Base-by-base conservation (phyloP, 2,113 vertebrate species). In the Leucosticte australis region DNA sequence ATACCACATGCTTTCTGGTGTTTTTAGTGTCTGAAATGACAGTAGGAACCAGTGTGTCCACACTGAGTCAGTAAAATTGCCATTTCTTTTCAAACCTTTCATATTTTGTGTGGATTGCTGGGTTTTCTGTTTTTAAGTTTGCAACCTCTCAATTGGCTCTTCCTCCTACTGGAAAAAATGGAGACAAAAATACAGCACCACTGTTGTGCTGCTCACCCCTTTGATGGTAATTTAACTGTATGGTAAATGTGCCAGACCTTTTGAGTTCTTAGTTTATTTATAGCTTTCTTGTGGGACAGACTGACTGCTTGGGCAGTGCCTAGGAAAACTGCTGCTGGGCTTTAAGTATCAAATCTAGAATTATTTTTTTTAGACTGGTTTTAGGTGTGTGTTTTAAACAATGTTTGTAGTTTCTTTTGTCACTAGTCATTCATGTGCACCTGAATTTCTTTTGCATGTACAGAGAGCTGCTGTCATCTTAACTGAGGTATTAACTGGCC, bases 181-280 rank as follows among this genome's bases (percentile, higher is more conserved):
- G 12, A 49, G 56, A 62, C 31, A 83, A 31, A 59, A 71, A 27
- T 7, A 9, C 41, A 63, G 16, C 13, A 53, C 15, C 15, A 14
- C 17, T 13, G 10, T 56, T 52, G 47, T 84, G 7, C 22, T 80
- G 62, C 23, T 62, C 37, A 11, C 2, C 6, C 2, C 24, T 59
- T 57, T 65, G 30, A 7, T 55, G n/a, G 41, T 64, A 16, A 53
- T 82, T 78, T 7, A 53, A 15, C 81, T 74, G 22, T 21, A 11
- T 0, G 0, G 15, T 70, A 69, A 90, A 70, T 0, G 0, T 62
- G 60, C 23, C 19, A 53, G 19, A 59, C 50, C 4, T 84, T 69
- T 80, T 81, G 39, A 74, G 28, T 41, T 77, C 64, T 79, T 74
- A 9, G 37, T 55, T 73, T 83, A 68, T 95, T 94, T 83, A 62